Base-by-base conservation (phyloP, 1,140 invertebrate genomes). In the Drosophila nigrodunni region DNA sequence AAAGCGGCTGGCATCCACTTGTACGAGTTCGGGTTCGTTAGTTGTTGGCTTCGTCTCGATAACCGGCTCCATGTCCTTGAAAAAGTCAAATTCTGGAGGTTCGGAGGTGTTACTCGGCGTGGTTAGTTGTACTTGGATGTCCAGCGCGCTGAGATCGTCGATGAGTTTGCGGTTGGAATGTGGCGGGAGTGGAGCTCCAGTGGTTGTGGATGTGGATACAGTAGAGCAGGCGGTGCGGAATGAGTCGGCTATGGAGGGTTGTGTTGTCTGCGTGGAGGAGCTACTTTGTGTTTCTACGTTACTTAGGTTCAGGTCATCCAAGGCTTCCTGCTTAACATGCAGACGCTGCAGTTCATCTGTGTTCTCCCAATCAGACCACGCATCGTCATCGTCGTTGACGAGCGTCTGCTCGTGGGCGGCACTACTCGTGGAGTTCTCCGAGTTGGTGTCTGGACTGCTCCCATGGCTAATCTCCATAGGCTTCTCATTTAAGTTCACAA, bases 41-140 rank as follows among this genome's bases (percentile, higher is more conserved):
- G 35, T 50, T 74, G 94, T 9, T n/a, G 54, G 94, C 55, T 95
- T 93, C 76, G 94, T 95, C 52, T 96, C 94, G 78, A 97, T 97
- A 5, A 96, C 94, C 6, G 96, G 96, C 77, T 95, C 95, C 96
- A 97, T 97, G 85, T 97, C 96, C 58, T 95, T 95, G 80, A 97
- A 97, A 77, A 96, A 97, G 85, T 97, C 95, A 79, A 96, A 93
- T 67, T 96, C 95, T 39, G 74, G 78, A 57, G 93, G 93, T 37
- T 93, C 93, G 7, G 80, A 78, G 50, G 82, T 75, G 34, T 93
- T 92, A 11, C 92, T 81, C 71, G 94, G 95, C 59, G 62, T 69
- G 3, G 85, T 80, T 7, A 74, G 39, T 47, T 95, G 95, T 86
- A 95, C 94, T 89, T 96, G 96, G 49, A 96, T 96, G 82, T 97